phyloP scores from a whole-genome alignment of 2,113 vertebrate genomes.

The Paradoxurus hermaphroditus region DNA sequence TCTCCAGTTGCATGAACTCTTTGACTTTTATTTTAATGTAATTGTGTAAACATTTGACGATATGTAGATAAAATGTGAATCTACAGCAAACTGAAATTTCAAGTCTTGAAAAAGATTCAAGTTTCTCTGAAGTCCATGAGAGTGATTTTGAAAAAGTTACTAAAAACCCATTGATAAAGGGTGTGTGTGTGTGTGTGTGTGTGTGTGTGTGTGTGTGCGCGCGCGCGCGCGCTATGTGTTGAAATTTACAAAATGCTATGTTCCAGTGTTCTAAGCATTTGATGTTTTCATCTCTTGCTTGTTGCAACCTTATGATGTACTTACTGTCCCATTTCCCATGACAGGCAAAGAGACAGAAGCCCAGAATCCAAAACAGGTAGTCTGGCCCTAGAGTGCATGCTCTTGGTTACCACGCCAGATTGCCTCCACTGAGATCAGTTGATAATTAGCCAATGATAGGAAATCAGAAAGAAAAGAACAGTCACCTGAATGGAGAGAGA shows the following conservation, averaged over 20 bases:
- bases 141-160: neutral
- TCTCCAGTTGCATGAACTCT: neutral
- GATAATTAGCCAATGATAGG: neutral
- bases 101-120: neutral
- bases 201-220: no score
- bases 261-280: neutral
- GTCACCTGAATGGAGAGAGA: neutral
- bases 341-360: neutral
- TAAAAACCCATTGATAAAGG: neutral
- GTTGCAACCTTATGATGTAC: neutral
- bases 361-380: neutral
- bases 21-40: neutral
- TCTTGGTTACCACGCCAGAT: rapidly evolving
- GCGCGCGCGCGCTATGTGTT: no score
- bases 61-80: neutral
- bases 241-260: neutral
- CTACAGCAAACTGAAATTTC: neutral
- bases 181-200: neutral
- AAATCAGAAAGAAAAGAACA: neutral
- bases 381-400: rapidly evolving
- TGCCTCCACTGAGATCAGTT: neutral
- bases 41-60: neutral
- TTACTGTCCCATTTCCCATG: rapidly evolving
- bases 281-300: neutral
- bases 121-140: neutral